Evolutionary conservation across 2,888 invertebrate species (phyloP), one percentile per base, ranked within the genome.

Genomic region (Colostygia pectinataria): DNA sequence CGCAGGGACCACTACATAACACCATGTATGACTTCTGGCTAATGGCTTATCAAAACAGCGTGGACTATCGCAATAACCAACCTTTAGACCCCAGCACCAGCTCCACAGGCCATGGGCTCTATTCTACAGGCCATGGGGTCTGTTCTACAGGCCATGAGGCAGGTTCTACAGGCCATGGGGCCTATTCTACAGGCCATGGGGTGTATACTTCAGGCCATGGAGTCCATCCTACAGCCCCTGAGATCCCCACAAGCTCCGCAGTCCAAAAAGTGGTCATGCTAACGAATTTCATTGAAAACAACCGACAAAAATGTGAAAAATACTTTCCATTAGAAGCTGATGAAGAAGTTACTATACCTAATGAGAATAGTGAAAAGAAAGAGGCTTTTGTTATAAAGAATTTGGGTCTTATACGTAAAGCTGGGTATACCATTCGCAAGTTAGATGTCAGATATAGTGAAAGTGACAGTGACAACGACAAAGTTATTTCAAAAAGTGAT

Each of bases 21-120:
- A 98, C 98, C 0, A 93, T 97, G 41, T 93, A 92, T 61, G 98
- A 98, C 74, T 97, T 98, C 81, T 98, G 98, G 98, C 91, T 93
- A 24, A 97, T 98, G 97, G 93, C 97, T 3, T 81, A 90, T 42
- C 93, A 93, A 68, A 93, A 93, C 64, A 67, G 82, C 71, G 18
- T 66, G 47, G 64, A 88, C 67, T 41, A 51, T 14, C 15, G 44
- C 5, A 20, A n/a, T 13, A 29, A 27, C n/a, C 18, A 5, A 13
- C 25, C 38, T 2, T 8, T 13, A 12, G 23, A 38, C 14, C 24
- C 3, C 2, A n/a, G 2, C 28, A 2, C 13, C 31, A 1, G 9
- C 9, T 1, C 31, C n/a, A n/a, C n/a, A n/a, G 4, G 5, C 4
- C 18, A 18, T 18, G 4, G 18, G 2, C 5, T 4, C 4, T 6